Evolutionary conservation across 2,113 vertebrate species (phyloP), one percentile per base, ranked within the genome.

Genomic region (Siniperca knerii): DNA sequence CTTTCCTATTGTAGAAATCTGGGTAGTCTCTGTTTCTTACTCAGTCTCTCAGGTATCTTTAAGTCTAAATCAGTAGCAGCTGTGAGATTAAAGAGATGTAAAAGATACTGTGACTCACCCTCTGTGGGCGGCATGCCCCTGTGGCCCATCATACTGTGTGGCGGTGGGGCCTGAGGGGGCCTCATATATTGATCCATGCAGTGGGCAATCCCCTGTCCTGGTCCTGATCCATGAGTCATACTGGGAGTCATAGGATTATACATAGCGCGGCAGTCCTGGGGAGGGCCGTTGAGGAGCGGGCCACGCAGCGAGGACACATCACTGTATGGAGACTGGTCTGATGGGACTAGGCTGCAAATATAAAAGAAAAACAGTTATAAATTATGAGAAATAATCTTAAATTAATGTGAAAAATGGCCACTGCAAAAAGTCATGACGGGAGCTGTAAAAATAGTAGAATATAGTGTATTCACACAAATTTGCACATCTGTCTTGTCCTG

Each of bases 161-260:
- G 90, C 2, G 92, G 95, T 2, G 92, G 94, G 46, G 92, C 95
- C 37, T 95, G 96, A 13, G 96, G 96, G 0, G 97, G 95, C 60
- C 96, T 96, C 95, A 97, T 97, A 79, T 97, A 98, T 86, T 97
- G 97, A 84, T 96, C 97, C 87, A 98, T 96, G 37, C 96, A 96
- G 85, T 95, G 96, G 88, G 94, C 95, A 1, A 93, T 86, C 70
- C 92, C 87, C 85, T 91, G 93, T 16, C 83, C 92, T 46, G 89
- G 87, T 10, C 95, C 96, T 64, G 96, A 95, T 89, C 94, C 96
- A 40, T 95, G 94, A 91, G 93, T 94, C 94, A 97, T 95, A 0
- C 90, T 88, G 48, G 97, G 89, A 72, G 96, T 96, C 94, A 95
- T 92, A 11, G 96, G 95, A 91, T 97, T 97, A 93, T 97, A 99